A percentile compares a stretch with the other conserved stretches of the same genome.
phyloP scores from a whole-genome alignment of 35 echinoderm and acorn worm species.

The Ophioderma brevispina region DNA sequence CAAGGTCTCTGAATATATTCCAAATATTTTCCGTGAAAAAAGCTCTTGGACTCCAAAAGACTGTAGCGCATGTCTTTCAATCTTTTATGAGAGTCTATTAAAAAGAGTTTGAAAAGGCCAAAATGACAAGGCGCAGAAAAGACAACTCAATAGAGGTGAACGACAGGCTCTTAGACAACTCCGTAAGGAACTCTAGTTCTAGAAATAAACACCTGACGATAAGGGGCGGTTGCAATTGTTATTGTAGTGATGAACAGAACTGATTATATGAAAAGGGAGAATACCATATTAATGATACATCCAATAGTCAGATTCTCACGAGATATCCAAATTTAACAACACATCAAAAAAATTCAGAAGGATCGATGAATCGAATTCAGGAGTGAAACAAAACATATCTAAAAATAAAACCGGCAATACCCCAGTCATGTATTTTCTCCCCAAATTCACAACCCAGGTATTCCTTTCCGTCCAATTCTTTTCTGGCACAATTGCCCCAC shows the following conservation, averaged over 20 bases:
- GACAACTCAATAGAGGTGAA: not conserved
- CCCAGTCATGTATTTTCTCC: too few species aligned
- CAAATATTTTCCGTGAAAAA: too few species aligned
- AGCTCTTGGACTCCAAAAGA: too few species aligned
- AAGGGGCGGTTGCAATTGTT: not conserved
- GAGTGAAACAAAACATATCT: not conserved
- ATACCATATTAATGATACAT: not conserved
- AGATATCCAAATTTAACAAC: not conserved
- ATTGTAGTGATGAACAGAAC: not conserved
- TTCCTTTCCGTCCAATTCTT: not conserved
- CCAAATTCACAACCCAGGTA: not conserved
- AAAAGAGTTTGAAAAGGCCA: too few species aligned
- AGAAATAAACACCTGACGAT: not conserved
- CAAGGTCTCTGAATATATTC: too few species aligned
- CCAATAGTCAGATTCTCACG: not conserved
- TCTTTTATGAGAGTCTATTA: too few species aligned
- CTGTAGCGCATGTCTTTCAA: too few species aligned
- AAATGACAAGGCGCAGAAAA: too few species aligned
- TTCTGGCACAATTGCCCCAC: not conserved
- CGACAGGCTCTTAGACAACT: too few species aligned
- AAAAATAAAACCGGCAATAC: not conserved
- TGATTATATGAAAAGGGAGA: conserved; percentile 2
- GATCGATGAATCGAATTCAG: not conserved
- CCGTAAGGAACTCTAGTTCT: not conserved
- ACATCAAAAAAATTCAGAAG: not conserved